Evolutionary conservation across 2,888 invertebrate genomes (phyloP), one percentile per base, ranked within the genome.

Genomic region (Ceraclea dissimilis): DNA sequence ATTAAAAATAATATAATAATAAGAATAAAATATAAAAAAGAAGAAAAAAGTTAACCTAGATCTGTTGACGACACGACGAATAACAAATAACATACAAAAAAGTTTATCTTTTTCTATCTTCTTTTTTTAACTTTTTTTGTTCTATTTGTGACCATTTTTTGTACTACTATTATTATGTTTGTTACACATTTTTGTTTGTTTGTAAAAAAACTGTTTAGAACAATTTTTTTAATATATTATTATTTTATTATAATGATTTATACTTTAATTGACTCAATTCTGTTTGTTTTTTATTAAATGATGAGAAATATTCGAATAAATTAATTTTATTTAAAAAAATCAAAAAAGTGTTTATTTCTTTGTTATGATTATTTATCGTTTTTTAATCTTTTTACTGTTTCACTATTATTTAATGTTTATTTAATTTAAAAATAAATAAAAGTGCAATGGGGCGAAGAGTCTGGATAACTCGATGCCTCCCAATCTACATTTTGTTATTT

Each of bases 291-390:
- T 56, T 56, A 53, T 58, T 55, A 56, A 58, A 46, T 60, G 57
- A 53, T 57, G 56, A 56, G 13, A 39, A 39, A 39, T 39, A 13
- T 57, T 61, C 59, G 57, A 61, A 61, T 61, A 59, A 61, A 59
- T 59, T 54, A 48, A 59, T 53, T 51, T 54, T 61, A 51, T 51
- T 22, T 49, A 21, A 26, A 34, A 50, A 50, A 26, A 57, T 53
- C 54, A 43, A 50, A 53, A 57, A 54, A 60, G 61, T 60, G 61
- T 56, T 59, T 58, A 59, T 61, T 61, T 61, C 57, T 61, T 59
- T 58, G 58, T 59, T 61, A 54, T 59, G 55, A 44, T 59, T 54
- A 51, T 26, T n/a, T n/a, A n/a, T n/a, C n/a, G n/a, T 54, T 54
- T 43, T 54, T 57, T 39, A 52, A 31, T 53, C 18, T 10, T 57